phyloP scores from a whole-genome alignment of 1,140 invertebrate species.

The Maconellicoccus hirsutus region DNA sequence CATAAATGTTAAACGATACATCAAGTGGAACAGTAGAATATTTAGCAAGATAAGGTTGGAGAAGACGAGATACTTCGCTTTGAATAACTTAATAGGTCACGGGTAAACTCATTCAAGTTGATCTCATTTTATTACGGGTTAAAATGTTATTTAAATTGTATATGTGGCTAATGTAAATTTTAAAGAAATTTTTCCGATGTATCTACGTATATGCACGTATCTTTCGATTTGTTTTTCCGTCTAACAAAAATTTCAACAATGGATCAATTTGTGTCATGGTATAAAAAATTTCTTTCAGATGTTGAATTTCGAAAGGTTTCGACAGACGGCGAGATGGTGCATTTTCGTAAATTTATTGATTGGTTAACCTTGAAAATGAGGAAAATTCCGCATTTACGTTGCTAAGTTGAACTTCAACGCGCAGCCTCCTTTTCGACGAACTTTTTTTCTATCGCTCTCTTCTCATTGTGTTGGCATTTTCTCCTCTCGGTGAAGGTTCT shows the following conservation, averaged over 20 bases:
- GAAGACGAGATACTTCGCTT: not conserved
- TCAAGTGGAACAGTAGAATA: not conserved
- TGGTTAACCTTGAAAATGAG: not conserved
- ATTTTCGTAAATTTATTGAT: not conserved
- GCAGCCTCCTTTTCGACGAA: not conserved
- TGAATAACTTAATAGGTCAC: not conserved
- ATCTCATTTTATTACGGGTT: not conserved
- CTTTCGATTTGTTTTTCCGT: too few relatives aligned
- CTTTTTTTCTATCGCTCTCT: not conserved
- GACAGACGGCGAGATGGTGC: too few relatives aligned
- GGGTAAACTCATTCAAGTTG: slow-evolving; percentile 1
- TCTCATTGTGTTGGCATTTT: too few relatives aligned
- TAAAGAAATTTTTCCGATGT: too few relatives aligned
- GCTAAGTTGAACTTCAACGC: not conserved
- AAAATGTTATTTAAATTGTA: not conserved
- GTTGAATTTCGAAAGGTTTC: too few relatives aligned
- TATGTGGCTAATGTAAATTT: too few relatives aligned
- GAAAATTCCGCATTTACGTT: not conserved
- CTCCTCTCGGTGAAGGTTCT: too few relatives aligned
- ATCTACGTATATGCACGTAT: too few relatives aligned
- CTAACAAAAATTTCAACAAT: too few relatives aligned
- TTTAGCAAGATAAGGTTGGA: not conserved
- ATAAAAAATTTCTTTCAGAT: too few relatives aligned
- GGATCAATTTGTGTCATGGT: too few relatives aligned
- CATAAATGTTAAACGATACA: not conserved